Conservation (phyloP, 2,797 vertebrate genomes). For the Paedocypris micromegethes region DNA sequence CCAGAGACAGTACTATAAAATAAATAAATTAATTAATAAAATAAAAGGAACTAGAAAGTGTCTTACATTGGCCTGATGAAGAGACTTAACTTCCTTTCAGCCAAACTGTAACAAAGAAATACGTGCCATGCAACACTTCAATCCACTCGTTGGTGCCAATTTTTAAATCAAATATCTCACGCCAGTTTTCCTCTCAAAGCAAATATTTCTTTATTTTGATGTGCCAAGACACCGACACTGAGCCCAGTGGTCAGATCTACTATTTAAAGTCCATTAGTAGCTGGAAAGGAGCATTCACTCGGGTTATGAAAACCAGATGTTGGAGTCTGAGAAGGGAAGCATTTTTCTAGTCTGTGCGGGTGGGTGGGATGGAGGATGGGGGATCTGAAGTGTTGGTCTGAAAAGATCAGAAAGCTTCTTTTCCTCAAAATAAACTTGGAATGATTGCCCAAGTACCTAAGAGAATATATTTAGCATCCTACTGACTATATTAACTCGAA, state of each 20-base stretch:
- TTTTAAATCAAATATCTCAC: conserved; percentile 34
- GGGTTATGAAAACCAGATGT: conserved; percentile 52
- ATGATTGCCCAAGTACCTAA: not conserved
- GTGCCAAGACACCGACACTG: conserved; percentile 29
- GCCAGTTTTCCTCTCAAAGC: conserved; percentile 43
- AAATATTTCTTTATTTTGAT: conserved; percentile 51
- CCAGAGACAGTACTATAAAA: too few species aligned
- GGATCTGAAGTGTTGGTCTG: conserved; percentile 1
- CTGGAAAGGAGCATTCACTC: conserved; percentile 35
- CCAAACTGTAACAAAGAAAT: too few species aligned
- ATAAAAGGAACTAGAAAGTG: too few species aligned
- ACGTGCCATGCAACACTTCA: too few species aligned
- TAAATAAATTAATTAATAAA: too few species aligned
- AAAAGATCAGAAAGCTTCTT: not conserved
- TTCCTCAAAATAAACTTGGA: not conserved
- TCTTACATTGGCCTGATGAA: too few species aligned
- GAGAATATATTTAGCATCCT: not conserved
- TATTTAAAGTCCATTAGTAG: conserved; percentile 49
- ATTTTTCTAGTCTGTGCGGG: conserved; percentile 3
- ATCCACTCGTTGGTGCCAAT: not conserved
- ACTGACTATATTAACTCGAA: conserved; percentile 3
- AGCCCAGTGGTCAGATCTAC: conserved; percentile 22
- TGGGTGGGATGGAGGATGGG: conserved; percentile 6
- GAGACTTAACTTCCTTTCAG: too few species aligned
- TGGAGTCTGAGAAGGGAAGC: conserved; percentile 33